Base-by-base conservation (phyloP, 2,888 invertebrate species). In the Diachrysia chrysitis region DNA sequence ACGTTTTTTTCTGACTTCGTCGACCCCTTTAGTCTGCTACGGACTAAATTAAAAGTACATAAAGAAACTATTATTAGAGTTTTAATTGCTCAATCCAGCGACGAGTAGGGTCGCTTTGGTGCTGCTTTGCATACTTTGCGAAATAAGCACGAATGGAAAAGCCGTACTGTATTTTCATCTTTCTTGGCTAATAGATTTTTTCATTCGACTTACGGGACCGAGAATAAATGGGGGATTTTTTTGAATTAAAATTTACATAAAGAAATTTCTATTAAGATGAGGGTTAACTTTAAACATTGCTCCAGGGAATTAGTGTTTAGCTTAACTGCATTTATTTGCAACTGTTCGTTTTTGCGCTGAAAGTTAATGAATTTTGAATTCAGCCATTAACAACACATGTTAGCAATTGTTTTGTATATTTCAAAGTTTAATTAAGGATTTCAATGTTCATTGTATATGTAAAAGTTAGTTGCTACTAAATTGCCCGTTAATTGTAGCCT, bases 201-300 rank as follows among this genome's bases (percentile, higher is more conserved):
- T 86, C 79, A 83, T 83, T 76, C 79, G 82, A 83, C 82, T 85
- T 83, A 82, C 81, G 78, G 83, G 67, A 78, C 82, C 73, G 76
- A 75, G 83, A 87, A 85, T 84, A 85, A 86, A 85, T 81, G 81
- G 78, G 75, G 69, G 76, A 83, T 83, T 88, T 87, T n/a, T 87
- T 87, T 82, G 71, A 89, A 90, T 91, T 89, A 89, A 89, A 89
- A 90, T 90, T 89, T 87, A 85, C 85, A 87, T 88, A 87, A 89
- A 89, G 85, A 88, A 87, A 86, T 88, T 87, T 87, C 85, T 89
- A 89, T 90, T 89, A 87, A 87, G 87, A 88, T 70, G 86, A 82
- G 84, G 81, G 87, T 89, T 88, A 89, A 86, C 78, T 85, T 83
- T 65, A 83, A 86, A 90, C 84, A 84, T 82, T 74, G 73, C 88